A percentile compares a stretch with the other conserved stretches of the same genome.
phyloP scores from a whole-genome alignment of 35 echinoderm and acorn worm species.

The Ophioderma brevispina region DNA sequence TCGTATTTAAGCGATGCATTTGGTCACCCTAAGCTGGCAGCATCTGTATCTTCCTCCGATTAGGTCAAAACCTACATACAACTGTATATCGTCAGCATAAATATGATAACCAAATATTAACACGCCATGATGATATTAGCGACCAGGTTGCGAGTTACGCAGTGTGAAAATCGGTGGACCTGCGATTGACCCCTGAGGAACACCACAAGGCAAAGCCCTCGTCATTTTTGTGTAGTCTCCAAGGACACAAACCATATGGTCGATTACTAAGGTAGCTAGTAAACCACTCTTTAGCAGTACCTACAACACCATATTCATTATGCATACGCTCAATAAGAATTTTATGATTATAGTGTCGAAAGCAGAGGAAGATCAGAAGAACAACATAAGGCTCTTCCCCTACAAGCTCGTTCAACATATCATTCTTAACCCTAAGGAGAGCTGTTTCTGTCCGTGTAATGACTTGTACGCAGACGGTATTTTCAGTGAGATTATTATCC shows the following conservation, averaged over 20 bases:
- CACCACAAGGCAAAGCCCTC: neutral
- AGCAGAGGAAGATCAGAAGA: neutral
- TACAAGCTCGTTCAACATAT: constrained; percentile 23
- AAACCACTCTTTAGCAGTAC: constrained; percentile 32
- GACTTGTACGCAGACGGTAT: neutral
- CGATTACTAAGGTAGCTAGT: constrained; percentile 5
- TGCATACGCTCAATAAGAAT: constrained; percentile 16
- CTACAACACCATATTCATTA: constrained; percentile 15
- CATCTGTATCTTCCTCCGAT: no score
- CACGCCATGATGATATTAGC: constrained; percentile 20
- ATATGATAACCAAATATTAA: neutral
- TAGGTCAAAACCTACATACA: constrained; percentile 6
- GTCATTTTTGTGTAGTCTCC: neutral
- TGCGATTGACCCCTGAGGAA: no score
- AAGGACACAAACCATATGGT: constrained; percentile 13
- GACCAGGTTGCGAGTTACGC: constrained; percentile 11
- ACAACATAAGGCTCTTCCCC: neutral
- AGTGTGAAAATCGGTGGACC: neutral
- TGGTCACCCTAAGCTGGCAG: no score
- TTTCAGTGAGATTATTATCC: constrained; percentile 18
- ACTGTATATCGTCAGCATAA: neutral
- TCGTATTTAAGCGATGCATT: no score
- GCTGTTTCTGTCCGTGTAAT: constrained; percentile 22
- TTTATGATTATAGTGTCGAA: constrained; percentile 36
- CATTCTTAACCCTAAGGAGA: constrained; percentile 23